phyloP scores from a whole-genome alignment of 37 sponge, comb jelly and placozoan species.

The Bolinopsis microptera region DNA sequence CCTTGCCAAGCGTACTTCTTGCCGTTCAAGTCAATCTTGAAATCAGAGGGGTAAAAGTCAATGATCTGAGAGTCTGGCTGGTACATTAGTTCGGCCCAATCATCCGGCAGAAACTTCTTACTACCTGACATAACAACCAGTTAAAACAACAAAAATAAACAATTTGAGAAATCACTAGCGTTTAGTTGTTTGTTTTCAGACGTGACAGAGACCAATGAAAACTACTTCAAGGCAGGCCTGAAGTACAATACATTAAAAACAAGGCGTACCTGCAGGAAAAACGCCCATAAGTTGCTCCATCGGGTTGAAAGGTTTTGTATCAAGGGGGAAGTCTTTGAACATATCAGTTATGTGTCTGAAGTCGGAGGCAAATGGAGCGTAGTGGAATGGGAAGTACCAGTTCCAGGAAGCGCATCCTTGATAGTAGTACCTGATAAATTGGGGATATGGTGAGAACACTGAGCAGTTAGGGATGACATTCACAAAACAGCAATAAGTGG shows the following conservation, averaged over 20 bases:
- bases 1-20: slow-evolving; percentile 99
- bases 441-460: neutral
- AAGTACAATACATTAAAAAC: no score
- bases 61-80: slow-evolving; percentile 91
- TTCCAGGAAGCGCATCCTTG: slow-evolving; percentile 99
- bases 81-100: slow-evolving; percentile 85
- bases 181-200: no score
- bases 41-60: slow-evolving; percentile 97
- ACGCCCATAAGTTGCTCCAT: slow-evolving; percentile 99
- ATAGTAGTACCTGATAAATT: slow-evolving; percentile 54
- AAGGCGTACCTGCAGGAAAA: slow-evolving; percentile 85
- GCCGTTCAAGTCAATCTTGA: slow-evolving; percentile 95
- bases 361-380: slow-evolving; percentile 99
- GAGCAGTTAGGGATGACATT: no score
- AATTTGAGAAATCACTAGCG: no score
- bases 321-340: slow-evolving; percentile 72
- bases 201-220: no score
- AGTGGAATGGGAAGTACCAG: slow-evolving; percentile 99
- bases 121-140: slow-evolving; percentile 77
- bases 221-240: no score
- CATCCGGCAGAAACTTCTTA: slow-evolving; percentile 84
- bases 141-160: no score
- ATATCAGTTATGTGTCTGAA: slow-evolving; percentile 79
- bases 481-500: no score
- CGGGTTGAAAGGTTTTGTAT: slow-evolving; percentile 84